Conservation (phyloP, 92 coral and sea anemone genomes). For the Zoanthus solanderi region DNA sequence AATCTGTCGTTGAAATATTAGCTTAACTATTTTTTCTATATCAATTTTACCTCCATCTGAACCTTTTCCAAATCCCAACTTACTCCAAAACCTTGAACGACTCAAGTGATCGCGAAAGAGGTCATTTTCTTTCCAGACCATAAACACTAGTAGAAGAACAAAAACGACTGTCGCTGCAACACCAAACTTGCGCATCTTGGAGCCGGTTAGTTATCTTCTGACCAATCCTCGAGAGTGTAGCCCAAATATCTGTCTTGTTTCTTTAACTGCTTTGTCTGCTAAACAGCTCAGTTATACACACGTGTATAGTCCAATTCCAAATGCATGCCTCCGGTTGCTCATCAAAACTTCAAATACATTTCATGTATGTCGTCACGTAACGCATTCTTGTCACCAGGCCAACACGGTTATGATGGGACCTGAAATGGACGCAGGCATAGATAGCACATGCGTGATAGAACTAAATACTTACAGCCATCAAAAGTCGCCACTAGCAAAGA, state of each 20-base stretch:
- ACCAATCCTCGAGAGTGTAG: not conserved
- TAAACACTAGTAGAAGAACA: conserved; percentile 18
- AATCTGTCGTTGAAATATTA: not conserved
- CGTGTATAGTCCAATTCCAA: not conserved
- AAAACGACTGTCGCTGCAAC: conserved; percentile 16
- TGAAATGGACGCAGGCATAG: too few relatives aligned
- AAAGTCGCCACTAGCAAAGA: too few relatives aligned
- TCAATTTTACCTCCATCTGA: not conserved
- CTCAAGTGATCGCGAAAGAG: conserved; percentile 2
- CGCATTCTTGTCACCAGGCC: not conserved
- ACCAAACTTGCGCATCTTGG: conserved; percentile 28
- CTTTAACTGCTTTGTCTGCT: not conserved
- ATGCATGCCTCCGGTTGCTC: not conserved
- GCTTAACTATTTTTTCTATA: not conserved
- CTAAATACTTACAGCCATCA: too few relatives aligned
- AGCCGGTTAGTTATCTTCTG: not conserved
- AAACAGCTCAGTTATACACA: not conserved
- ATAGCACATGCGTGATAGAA: too few relatives aligned
- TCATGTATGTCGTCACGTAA: not conserved
- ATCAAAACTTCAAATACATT: not conserved
- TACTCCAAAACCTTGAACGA: conserved; percentile 31
- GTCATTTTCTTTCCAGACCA: conserved; percentile 42
- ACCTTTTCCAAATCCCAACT: not conserved
- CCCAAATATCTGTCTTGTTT: not conserved
- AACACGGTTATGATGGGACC: not conserved